Evolutionary conservation across 2,888 invertebrate species (phyloP), one percentile per base, ranked within the genome.

Genomic region (Chrysina gloriosa): DNA sequence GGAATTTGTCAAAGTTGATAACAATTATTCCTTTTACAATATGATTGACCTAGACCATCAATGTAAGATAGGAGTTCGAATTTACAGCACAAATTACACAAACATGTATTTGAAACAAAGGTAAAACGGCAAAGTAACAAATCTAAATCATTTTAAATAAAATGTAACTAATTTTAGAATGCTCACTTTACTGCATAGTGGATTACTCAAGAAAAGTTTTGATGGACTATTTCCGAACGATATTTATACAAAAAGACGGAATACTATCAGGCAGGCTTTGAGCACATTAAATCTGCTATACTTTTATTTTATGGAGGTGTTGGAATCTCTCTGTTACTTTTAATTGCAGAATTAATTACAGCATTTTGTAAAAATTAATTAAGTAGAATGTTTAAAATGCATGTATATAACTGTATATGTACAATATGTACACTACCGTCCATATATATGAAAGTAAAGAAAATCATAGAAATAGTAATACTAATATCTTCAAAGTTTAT

Each of bases 231-330:
- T 72, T 4, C 65, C 47, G 23, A 29, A 48, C 21, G 48, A 56
- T 39, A 63, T 11, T 4, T 69, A 68, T 27, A 65, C 69, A 14
- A 56, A 11, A 68, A 71, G 11, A 70, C 77, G 7, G 76, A 74
- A 23, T 80, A 80, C 69, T 80, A 79, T 3, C 80, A 78, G 71
- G 80, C 79, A 9, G 75, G 77, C 27, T 67, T 76, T 29, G 77
- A 77, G 69, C 78, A 81, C 70, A 78, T 81, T 1, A 73, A 74
- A 47, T 79, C 79, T 9, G 79, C 80, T 7, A 71, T 78, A 25
- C 52, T 78, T 2, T 70, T 80, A 9, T 70, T 80, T 23, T 54
- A 74, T 27, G 72, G 71, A 21, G 79, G 79, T 6, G 68, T 75
- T 23, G 64, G 73, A 27, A 45, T 69, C 54, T 65, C 76, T 9